Evolutionary conservation across 2,888 invertebrate species (phyloP), one percentile per base, ranked within the genome.

Genomic region (Agrochola lota): DNA sequence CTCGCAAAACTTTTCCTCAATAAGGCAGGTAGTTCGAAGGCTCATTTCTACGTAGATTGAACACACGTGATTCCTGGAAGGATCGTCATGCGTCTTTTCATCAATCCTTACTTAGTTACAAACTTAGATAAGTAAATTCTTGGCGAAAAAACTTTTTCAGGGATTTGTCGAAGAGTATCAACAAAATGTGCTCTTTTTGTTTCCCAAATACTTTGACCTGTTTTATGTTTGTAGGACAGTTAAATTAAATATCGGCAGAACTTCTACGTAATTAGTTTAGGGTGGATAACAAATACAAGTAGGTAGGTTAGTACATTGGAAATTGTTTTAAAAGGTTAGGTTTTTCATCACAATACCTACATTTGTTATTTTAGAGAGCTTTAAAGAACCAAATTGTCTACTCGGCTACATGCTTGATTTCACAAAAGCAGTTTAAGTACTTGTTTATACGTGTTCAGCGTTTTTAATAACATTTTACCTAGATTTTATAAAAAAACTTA

Each of bases 111-210:
- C 74, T 70, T 64, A 86, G 83, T 87, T 76, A 81, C 67, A 66
- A 71, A 78, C 64, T 73, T 63, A 71, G 55, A 70, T 74, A 84
- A 71, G 74, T 77, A 78, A 88, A 88, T 88, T 87, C 82, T 82
- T 88, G 63, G 40, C 7, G 62, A 78, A 57, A 40, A 55, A 71
- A 83, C 83, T 85, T 85, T 83, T 80, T 80, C 83, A 71, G 60
- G 69, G 77, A 68, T 83, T 87, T 76, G 35, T 83, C 78, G 76
- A 81, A 78, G 74, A 74, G 26, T 49, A 77, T 76, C 43, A 55
- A 67, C 30, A 75, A 69, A 7, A 72, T 77, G 49, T 59, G 78
- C 35, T 66, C 57, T 80, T 76, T 67, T 49, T 69, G 59, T 52
- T 71, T 55, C 68, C 20, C 52, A 46, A 67, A 78, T 79, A 69